Conservation (phyloP, 2,113 vertebrate genomes). For the Acrocephalus arundinaceus region DNA sequence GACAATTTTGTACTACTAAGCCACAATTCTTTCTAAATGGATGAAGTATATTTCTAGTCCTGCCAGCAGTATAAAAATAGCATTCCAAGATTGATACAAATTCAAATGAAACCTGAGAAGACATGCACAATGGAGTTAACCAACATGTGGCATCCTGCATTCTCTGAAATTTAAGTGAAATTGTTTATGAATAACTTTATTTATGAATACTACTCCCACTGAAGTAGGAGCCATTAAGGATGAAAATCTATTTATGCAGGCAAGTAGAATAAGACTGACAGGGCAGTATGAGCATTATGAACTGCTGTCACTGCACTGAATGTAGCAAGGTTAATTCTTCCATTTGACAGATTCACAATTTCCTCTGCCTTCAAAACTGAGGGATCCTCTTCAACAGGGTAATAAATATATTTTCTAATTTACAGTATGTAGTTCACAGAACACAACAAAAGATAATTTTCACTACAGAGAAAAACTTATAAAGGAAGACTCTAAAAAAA, state of each 20-base stretch:
- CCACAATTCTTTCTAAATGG: neutral
- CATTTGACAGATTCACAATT: neutral
- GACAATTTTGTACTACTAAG: neutral
- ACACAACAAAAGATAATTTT: neutral
- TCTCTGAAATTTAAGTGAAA: neutral
- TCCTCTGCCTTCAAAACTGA: neutral
- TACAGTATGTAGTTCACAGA: neutral
- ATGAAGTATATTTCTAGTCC: neutral
- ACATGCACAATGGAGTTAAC: neutral
- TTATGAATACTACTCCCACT: neutral
- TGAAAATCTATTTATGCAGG: neutral
- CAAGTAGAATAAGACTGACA: neutral
- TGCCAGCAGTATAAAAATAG: neutral
- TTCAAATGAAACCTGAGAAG: neutral
- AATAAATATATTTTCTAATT: neutral
- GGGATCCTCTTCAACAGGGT: neutral
- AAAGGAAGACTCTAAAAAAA: neutral
- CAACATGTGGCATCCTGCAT: neutral
- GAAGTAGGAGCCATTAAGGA: neutral
- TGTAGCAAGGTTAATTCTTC: neutral
- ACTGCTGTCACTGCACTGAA: neutral
- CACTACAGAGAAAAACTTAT: neutral
- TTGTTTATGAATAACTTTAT: neutral
- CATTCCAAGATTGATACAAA: neutral
- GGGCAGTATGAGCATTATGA: neutral